Base-by-base conservation (phyloP, 2,888 invertebrate species). In the Zelleria hepariella region DNA sequence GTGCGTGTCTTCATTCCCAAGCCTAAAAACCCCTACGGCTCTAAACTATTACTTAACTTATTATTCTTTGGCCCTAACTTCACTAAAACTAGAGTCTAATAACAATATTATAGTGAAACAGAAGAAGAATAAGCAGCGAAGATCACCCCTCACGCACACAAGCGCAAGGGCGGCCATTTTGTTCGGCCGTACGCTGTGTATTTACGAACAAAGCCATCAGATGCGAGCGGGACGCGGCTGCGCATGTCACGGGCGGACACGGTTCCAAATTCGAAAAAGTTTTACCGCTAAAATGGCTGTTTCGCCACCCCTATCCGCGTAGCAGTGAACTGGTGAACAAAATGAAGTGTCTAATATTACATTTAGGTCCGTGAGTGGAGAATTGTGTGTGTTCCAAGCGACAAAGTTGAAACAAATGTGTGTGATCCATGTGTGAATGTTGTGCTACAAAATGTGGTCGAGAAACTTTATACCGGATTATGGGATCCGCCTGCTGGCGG, bases 401-500 rank as follows among this genome's bases (percentile, higher is more conserved):
- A 84, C 80, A 82, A 86, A 42, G 32, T 42, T 42, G 15, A 42
- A 87, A 86, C 86, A 86, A 88, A 88, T 88, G 89, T 87, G 87
- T 88, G 86, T 84, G 85, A 80, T 86, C 84, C 86, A 85, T 87
- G 86, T 87, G 89, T 89, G 84, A 85, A 86, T 90, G 89, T 90
- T 86, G 86, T 90, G 90, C 76, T 82, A 75, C 86, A 91, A 90
- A 90, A 92, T 92, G 92, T 91, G 91, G 91, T 91, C 91, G 89
- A 91, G 90, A 86, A 91, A 91, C 90, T 90, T 89, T 89, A 89
- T 84, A 88, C 90, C 90, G 91, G 91, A 91, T 90, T 91, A 91
- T 91, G 91, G 91, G 91, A 91, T 91, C 91, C 90, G 82, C 84
- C 85, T 90, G 84, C 80, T 89, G 78, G 80, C 78, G 69, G 68